Base-by-base conservation (phyloP, 2,888 invertebrate species). In the Melieria omissa region DNA sequence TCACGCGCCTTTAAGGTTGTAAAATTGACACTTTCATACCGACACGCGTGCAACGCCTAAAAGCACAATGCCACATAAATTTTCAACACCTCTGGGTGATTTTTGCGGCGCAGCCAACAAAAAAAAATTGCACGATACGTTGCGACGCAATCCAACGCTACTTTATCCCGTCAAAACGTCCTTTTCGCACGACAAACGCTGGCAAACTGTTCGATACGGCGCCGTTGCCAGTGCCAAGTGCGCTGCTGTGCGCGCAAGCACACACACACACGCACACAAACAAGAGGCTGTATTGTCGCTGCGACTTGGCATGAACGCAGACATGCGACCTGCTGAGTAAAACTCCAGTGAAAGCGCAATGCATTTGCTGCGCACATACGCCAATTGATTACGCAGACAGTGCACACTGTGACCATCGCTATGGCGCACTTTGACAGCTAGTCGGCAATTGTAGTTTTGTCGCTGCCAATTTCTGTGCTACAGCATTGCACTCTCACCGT, bases 151-250 rank as follows among this genome's bases (percentile, higher is more conserved):
- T 60, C 67, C 58, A 67, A 60, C 67, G 60, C 60, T 46, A 49
- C 16, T 52, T 41, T 60, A 60, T 61, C 47, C 73, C 72, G 72
- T 67, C 61, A 70, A 70, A 75, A 82, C 84, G 76, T 79, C 83
- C 79, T 79, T 76, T 74, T 78, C 77, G 75, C 76, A 81, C 82
- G 83, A 84, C 79, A 79, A 80, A 75, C 80, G 80, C 83, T 84
- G 80, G 82, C 79, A 83, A 83, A 84, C 83, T 84, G 75, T 75
- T 78, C 76, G 76, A 71, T 67, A 62, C 62, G 46, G 44, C 67
- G 47, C 73, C 70, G 66, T 60, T 47, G 68, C 72, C 72, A 71
- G 64, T 74, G 63, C 62, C 68, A 65, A 73, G 61, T 29, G 52
- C 29, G 72, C 42, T 61, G 46, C 29, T 44, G 58, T 16, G 64